Conservation (phyloP, 2,113 vertebrate species). For the Paracanthobrama guichenoti region DNA sequence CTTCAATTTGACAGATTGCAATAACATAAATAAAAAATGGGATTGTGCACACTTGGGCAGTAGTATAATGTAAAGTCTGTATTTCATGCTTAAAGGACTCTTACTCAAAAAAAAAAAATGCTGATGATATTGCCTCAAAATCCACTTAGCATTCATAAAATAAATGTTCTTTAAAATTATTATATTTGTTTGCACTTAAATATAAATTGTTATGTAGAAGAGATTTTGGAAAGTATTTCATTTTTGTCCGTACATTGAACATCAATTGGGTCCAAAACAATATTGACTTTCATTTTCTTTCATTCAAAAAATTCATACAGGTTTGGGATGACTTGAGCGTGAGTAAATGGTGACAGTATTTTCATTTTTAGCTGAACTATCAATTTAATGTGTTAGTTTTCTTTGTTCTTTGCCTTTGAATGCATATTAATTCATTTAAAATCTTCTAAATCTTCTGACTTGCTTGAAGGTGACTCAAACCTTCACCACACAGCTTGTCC, state of each 20-base stretch:
- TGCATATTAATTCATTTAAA: neutral
- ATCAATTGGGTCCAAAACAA: neutral
- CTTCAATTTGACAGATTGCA: neutral
- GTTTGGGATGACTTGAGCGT: neutral
- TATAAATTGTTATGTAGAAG: neutral
- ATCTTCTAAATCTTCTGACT: neutral
- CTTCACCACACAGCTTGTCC: conserved; percentile 1
- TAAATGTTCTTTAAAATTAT: neutral
- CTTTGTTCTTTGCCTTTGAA: neutral
- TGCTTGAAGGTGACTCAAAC: neutral
- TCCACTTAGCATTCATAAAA: neutral
- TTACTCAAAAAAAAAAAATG: neutral
- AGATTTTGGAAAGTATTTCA: neutral
- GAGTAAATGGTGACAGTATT: neutral
- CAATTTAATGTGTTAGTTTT: neutral
- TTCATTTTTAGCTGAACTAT: neutral
- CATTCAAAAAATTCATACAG: neutral
- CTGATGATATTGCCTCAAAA: neutral
- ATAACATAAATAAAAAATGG: neutral
- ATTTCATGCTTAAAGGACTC: neutral
- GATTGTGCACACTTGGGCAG: neutral
- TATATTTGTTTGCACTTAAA: neutral
- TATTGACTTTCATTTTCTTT: neutral
- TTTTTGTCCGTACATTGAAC: neutral
- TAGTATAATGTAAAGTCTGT: neutral